Base-by-base conservation (phyloP, 2,888 invertebrate species). In the Plebejus melissa region DNA sequence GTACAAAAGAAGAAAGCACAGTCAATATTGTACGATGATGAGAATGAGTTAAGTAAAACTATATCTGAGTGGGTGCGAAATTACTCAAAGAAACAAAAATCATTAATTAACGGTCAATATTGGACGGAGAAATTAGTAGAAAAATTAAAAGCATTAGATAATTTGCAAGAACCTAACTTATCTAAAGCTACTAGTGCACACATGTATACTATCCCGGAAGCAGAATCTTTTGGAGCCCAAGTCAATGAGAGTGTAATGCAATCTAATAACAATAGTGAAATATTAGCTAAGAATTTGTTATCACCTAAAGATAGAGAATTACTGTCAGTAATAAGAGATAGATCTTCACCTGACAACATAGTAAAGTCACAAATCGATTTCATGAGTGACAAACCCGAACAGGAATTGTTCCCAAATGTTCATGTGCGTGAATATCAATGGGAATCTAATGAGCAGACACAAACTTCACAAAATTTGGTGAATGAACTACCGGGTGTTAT, bases 181-280 rank as follows among this genome's bases (percentile, higher is more conserved):
- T 72, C 72, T 32, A 32, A 22, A 32, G 46, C 1, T 11, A 32
- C 72, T 16, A 72, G 41, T 41, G 41, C 9, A n/a, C 38, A 41
- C 11, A 70, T 70, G 70, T 70, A n/a, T n/a, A 70, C 70, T 41
- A 70, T 70, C n/a, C 70, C 54, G 16, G 28, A 50, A 72, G 72
- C 32, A 54, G 32, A 54, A 32, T 28, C 46, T 65, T 32, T 65
- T 13, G 65, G 65, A 13, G 65, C 65, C 65, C 65, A 65, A 65
- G 65, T 65, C 4, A 16, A 65, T 32, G 16, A 65, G 36, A 65
- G 65, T 36, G 13, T 65, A 36, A 36, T 16, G 4, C 32, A 65
- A 65, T 65, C 32, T 36, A 32, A 65, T 5, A 13, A 65, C 32
- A 65, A 16, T 6, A 36, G 1, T 65, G 16, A 36, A 65, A 54